These are phyloP conservation scores for Schizotus pectinicornis DNA, from an alignment of 2,888 invertebrate species.

Conservation along the genomic window DNA sequence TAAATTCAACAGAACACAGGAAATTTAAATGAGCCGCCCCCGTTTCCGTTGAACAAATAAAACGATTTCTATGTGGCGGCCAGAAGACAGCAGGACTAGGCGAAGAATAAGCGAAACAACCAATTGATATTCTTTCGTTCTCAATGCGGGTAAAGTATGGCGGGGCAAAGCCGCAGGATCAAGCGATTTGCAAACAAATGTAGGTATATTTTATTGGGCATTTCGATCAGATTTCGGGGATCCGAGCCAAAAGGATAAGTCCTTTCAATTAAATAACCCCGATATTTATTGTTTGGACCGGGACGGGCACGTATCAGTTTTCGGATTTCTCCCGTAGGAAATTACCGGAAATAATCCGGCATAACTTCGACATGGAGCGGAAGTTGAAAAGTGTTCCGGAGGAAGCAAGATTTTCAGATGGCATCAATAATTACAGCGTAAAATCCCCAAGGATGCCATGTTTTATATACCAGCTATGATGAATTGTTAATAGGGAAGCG, in stretches of 20 bases:
- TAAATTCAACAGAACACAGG: too few species aligned
- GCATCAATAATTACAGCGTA: constrained; percentile 34
- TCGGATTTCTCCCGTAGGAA: constrained; percentile 18
- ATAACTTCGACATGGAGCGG: constrained; percentile 16
- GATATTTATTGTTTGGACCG: not conserved
- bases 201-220: constrained; percentile 45
- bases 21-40: too few species aligned
- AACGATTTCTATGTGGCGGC: constrained; percentile 15
- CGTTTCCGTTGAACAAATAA: too few species aligned
- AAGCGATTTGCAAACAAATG: constrained; percentile 40
- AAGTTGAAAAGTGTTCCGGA: constrained; percentile 23
- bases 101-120: constrained; percentile 27
- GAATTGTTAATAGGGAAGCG: constrained; percentile 18
- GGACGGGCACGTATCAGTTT: constrained; percentile 12
- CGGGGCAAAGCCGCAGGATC: constrained; percentile 32
- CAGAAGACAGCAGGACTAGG: constrained; percentile 5
- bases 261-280: constrained; percentile 25
- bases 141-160: constrained; percentile 24
- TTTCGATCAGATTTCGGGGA: constrained; percentile 39
- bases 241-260: constrained; percentile 36
- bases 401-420: constrained; percentile 33
- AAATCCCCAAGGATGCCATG: constrained; percentile 23
- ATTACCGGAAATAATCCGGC: constrained; percentile 21
- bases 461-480: constrained; percentile 29
- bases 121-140: constrained; percentile 34